Percentiles rank a stretch among this genome's conserved stretches.
Evolutionary conservation across 2,888 invertebrate species (phyloP).

Genomic region (Chrysolina haemoptera): DNA sequence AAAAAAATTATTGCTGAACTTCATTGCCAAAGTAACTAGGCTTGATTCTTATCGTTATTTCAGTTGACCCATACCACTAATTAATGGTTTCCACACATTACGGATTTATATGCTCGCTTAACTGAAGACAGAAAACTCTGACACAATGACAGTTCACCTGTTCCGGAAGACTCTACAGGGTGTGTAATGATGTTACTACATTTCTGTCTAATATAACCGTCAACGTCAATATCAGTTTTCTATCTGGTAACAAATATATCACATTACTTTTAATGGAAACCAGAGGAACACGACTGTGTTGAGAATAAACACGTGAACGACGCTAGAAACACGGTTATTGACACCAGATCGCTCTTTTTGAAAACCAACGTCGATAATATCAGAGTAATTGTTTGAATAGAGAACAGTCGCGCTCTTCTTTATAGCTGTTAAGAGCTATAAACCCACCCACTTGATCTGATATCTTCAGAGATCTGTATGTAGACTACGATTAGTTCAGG

Average conservation of each 20-base stretch:
- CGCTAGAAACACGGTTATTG: conserved; percentile 49
- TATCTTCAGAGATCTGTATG: conserved; percentile 3
- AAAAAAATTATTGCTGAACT: too few relatives aligned
- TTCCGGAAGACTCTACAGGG: too few relatives aligned
- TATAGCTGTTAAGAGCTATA: conserved; percentile 58
- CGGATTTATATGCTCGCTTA: too few relatives aligned
- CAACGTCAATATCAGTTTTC: too few relatives aligned
- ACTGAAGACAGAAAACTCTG: too few relatives aligned
- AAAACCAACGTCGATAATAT: conserved; percentile 65
- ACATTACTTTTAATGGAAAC: not conserved
- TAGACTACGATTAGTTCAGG: not conserved
- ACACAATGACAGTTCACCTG: too few relatives aligned
- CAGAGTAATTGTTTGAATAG: conserved; percentile 66
- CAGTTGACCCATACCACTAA: too few relatives aligned
- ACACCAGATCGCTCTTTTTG: conserved; percentile 58
- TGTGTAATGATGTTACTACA: too few relatives aligned
- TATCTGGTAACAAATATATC: not conserved
- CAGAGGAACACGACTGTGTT: conserved; percentile 35
- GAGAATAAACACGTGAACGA: conserved; percentile 30
- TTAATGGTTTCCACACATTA: too few relatives aligned
- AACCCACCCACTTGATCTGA: conserved; percentile 41
- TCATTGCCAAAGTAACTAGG: too few relatives aligned
- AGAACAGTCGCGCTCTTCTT: conserved; percentile 60
- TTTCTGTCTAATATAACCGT: too few relatives aligned
- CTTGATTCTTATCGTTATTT: too few relatives aligned